phyloP scores from a whole-genome alignment of 2,113 vertebrate genomes.

The Menura novaehollandiae region DNA sequence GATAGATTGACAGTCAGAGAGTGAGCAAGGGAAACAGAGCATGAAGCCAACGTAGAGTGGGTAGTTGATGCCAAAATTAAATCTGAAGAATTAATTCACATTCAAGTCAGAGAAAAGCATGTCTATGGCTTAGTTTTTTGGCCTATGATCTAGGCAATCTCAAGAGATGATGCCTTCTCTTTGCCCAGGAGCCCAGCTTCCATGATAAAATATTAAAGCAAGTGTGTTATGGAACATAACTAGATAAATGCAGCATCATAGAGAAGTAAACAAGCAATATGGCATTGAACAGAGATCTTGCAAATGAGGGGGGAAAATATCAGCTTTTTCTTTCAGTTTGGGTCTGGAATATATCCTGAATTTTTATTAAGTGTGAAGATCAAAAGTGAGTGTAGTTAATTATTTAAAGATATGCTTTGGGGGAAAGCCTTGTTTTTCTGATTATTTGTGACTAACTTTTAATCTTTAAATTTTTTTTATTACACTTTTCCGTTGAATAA shows the following conservation, averaged over 20 bases:
- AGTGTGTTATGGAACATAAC: constrained; percentile 5
- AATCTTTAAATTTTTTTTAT: neutral
- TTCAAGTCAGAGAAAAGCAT: neutral
- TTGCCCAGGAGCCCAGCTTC: neutral
- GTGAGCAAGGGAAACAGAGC: neutral
- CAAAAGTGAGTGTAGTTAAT: constrained; percentile 32
- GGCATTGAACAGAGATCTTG: neutral
- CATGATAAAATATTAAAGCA: constrained; percentile 21
- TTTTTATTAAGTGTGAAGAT: constrained; percentile 51
- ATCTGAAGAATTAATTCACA: neutral
- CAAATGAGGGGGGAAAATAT: neutral
- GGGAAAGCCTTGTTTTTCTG: constrained; percentile 9
- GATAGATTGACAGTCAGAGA: neutral
- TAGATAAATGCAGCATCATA: constrained; percentile 26
- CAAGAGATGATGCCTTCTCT: neutral
- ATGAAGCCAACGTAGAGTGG: neutral
- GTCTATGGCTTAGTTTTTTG: neutral
- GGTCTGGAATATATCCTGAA: neutral
- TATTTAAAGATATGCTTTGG: constrained; percentile 43
- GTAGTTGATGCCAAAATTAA: neutral
- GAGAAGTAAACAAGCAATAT: constrained; percentile 36
- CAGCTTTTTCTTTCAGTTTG: neutral
- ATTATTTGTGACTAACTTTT: constrained; percentile 21
- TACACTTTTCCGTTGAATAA: neutral
- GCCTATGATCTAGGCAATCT: neutral